Base-by-base conservation (phyloP, 2,113 vertebrate genomes). In the Gallinago media region DNA sequence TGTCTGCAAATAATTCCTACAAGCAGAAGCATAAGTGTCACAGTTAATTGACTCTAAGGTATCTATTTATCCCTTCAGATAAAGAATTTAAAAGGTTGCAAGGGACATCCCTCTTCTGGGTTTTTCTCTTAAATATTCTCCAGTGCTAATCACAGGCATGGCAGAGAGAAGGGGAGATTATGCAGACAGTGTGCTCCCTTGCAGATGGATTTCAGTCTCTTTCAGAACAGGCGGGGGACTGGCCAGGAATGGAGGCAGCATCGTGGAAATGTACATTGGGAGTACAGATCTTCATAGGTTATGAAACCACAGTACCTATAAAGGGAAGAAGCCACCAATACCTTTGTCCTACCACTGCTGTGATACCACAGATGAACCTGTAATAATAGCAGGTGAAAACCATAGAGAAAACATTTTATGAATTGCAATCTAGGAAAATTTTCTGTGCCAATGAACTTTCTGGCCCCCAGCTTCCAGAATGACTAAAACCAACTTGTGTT, bases 241-340 rank as follows among this genome's bases (percentile, higher is more conserved):
- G 47, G 14, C 9, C 56, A 71, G 59, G 32, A 89, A 34, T 6
- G 8, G n/a, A 80, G 32, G 40, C n/a, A 71, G 50, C 14, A 8
- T 11, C 23, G 5, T 1, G 2, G 52, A 13, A 22, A 34, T 32
- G 52, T 36, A 27, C 58, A n/a, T 5, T 0, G 0, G 6, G 32
- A 85, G 7, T 32, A 61, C 27, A 62, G 4, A 12, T 76, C 52
- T 29, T 49, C 42, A 72, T 13, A 54, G 15, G 10, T 52, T 67
- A 70, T 26, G 23, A 23, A 8, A 80, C 20, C 63, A 49, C 31
- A 79, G 55, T 6, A 25, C 12, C 32, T 59, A 25, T 8, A 76
- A 77, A 38, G n/a, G 18, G 20, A 44, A 82, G 31, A 54, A 85
- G 26, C 25, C 34, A 40, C 44, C 15, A 79, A 11, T 15, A 65